A percentile compares a stretch with the other conserved stretches of the same genome.
Evolutionary conservation across 2,888 invertebrate genomes (phyloP).

Genomic region (Leptothorax acervorum): DNA sequence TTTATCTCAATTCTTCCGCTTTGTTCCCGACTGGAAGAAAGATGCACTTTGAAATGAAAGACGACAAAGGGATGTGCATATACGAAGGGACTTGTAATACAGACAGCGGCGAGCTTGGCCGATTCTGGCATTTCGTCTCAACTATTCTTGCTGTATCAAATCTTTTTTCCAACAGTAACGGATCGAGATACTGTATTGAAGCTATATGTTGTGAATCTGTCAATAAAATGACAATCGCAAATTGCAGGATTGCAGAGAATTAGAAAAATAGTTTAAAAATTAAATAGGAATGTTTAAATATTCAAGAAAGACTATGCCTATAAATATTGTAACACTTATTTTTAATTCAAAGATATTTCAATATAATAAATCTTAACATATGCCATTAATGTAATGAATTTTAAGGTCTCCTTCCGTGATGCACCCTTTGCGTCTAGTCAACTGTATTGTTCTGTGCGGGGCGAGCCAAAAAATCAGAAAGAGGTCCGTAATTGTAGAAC

Average conservation of each 20-base stretch:
- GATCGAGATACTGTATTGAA: background rate
- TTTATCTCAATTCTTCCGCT: slow-evolving; percentile 70
- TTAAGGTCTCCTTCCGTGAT: background rate
- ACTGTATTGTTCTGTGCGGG: background rate
- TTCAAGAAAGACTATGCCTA: background rate
- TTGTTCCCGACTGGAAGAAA: slow-evolving; percentile 51
- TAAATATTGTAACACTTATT: slow-evolving; percentile 2
- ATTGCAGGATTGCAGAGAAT: background rate
- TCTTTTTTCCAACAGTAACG: background rate
- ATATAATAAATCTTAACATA: background rate
- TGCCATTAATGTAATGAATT: background rate
- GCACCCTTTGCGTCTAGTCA: background rate
- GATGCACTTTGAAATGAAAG: slow-evolving; percentile 43
- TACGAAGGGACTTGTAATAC: slow-evolving; percentile 25
- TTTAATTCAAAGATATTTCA: background rate
- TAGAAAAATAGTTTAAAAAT: background rate
- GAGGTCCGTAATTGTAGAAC: background rate
- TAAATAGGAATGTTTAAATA: background rate
- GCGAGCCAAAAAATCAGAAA: background rate
- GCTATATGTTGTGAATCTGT: background rate
- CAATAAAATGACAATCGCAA: background rate
- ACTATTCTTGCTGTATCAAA: slow-evolving; percentile 48
- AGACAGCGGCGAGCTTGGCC: background rate
- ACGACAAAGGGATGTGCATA: slow-evolving; percentile 12
- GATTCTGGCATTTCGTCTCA: slow-evolving; percentile 40